Evolutionary conservation across 2,888 invertebrate genomes (phyloP).

Genomic region (Augiades crinisus): DNA sequence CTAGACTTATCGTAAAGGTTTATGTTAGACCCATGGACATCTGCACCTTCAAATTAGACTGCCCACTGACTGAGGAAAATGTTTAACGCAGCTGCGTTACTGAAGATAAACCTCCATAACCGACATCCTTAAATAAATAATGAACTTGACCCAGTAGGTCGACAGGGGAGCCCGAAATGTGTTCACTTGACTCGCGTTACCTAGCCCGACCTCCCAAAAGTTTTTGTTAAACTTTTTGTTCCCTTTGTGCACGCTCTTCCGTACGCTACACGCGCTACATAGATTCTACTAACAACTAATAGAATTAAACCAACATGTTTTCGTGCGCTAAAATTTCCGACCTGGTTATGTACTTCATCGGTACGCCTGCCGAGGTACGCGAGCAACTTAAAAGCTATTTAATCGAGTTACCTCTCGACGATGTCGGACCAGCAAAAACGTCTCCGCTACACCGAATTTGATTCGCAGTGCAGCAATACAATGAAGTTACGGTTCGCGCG

Average conservation of each 20-base stretch:
- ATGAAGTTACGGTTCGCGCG: slow-evolving; percentile 71
- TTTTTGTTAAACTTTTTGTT: slow-evolving; percentile 38
- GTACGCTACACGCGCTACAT: background rate
- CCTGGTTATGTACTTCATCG: slow-evolving; percentile 28
- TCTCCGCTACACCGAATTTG: slow-evolving; percentile 61
- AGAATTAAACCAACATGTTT: slow-evolving; percentile 1
- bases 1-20: too few species aligned
- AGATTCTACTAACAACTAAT: background rate
- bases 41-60: too few species aligned
- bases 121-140: slow-evolving; percentile 40
- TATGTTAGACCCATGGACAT: too few species aligned
- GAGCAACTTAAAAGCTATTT: slow-evolving; percentile 31
- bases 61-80: background rate
- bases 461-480: slow-evolving; percentile 65
- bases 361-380: slow-evolving; percentile 11
- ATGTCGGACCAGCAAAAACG: slow-evolving; percentile 44
- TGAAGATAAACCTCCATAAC: background rate
- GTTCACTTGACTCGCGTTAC: slow-evolving; percentile 42
- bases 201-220: slow-evolving; percentile 49
- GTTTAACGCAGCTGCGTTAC: background rate
- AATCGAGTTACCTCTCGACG: slow-evolving; percentile 36
- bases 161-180: slow-evolving; percentile 27
- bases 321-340: slow-evolving; percentile 2
- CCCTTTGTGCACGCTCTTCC: slow-evolving; percentile 2
- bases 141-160: slow-evolving; percentile 63